Conservation (phyloP, 2,113 vertebrate species). For the Lanius collurio region DNA sequence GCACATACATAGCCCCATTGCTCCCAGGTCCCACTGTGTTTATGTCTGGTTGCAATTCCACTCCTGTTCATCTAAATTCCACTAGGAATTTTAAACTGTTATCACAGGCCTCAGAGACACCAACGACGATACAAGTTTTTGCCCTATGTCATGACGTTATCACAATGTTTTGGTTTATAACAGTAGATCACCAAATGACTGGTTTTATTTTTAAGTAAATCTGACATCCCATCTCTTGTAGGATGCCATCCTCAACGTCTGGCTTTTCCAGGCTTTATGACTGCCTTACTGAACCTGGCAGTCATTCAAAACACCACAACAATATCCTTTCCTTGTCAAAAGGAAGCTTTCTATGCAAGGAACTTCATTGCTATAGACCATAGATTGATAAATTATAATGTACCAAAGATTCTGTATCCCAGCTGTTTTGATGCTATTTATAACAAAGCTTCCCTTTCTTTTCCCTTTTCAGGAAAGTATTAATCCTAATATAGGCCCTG, state of each 20-base stretch:
- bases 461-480: not conserved
- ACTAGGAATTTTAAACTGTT: not conserved
- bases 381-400: not conserved
- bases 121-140: not conserved
- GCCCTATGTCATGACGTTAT: not conserved
- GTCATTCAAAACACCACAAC: not conserved
- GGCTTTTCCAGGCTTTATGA: not conserved
- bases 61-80: not conserved
- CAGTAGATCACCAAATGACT: not conserved
- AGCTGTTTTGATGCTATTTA: not conserved
- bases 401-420: not conserved
- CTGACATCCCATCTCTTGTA: not conserved
- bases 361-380: not conserved
- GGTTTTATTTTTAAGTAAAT: not conserved
- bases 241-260: not conserved
- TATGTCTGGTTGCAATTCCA: not conserved
- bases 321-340: not conserved
- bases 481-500: not conserved
- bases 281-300: not conserved
- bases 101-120: not conserved
- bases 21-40: not conserved
- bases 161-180: not conserved
- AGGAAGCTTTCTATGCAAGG: not conserved
- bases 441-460: not conserved
- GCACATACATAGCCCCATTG: not conserved